Percentiles rank a stretch among this genome's conserved stretches.
Evolutionary conservation across 1,140 invertebrate genomes (phyloP).

Genomic region (Nasonia vitripennis): DNA sequence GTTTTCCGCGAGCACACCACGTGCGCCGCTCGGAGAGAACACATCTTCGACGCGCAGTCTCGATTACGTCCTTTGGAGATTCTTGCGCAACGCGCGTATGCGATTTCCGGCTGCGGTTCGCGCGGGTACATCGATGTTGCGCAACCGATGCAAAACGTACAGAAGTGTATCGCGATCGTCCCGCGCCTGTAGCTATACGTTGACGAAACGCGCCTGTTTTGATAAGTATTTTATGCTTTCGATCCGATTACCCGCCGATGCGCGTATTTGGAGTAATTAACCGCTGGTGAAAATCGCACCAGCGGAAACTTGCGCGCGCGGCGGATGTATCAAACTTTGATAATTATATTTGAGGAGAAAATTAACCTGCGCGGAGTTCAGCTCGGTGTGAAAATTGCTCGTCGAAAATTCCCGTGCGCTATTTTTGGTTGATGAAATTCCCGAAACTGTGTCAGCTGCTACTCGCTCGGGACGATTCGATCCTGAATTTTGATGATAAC

Average conservation of each 20-base stretch:
- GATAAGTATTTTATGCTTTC: no score
- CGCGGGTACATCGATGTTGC: background rate
- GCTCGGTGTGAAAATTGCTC: background rate
- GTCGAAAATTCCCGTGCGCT: background rate
- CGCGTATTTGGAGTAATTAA: background rate
- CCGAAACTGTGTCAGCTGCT: background rate
- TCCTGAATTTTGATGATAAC: background rate
- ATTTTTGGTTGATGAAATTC: background rate
- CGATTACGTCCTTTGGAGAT: slow-evolving; percentile 1
- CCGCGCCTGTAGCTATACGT: background rate
- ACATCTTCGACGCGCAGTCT: background rate
- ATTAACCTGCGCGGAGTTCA: background rate
- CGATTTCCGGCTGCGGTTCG: background rate
- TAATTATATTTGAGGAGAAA: background rate
- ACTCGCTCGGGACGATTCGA: background rate
- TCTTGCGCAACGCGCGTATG: background rate
- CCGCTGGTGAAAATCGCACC: background rate
- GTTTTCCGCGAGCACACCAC: background rate
- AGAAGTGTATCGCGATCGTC: background rate
- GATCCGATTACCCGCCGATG: no score
- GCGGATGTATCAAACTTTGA: background rate
- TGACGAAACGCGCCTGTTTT: background rate
- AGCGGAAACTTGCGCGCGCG: background rate
- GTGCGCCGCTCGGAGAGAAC: background rate
- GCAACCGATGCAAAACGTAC: background rate